Conservation (phyloP, 2,797 vertebrate genomes). For the Rhinophrynus dorsalis region DNA sequence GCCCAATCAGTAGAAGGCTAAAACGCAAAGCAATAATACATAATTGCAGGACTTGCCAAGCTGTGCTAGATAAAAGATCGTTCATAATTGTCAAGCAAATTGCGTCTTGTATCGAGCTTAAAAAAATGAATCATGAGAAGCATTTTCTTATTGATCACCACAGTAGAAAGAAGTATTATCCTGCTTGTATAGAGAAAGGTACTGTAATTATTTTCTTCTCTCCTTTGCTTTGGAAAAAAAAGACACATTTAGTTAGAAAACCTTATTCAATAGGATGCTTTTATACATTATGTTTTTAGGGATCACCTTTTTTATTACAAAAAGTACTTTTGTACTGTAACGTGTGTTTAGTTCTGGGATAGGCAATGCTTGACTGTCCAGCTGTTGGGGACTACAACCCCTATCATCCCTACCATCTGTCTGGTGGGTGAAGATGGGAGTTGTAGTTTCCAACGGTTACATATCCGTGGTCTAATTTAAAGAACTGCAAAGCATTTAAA, state of each 20-base stretch:
- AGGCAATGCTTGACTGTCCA: too few species aligned
- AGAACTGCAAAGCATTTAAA: too few species aligned
- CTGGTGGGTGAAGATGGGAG: too few species aligned
- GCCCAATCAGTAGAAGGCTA: slow-evolving; percentile 26
- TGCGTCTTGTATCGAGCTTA: slow-evolving; percentile 49
- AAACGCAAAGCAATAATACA: slow-evolving; percentile 47
- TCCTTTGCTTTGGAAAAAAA: slow-evolving; percentile 26
- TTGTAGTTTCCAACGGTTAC: too few species aligned
- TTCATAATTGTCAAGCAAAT: slow-evolving; percentile 51
- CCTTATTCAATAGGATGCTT: too few species aligned
- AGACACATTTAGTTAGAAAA: slow-evolving; percentile 21
- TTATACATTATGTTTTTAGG: slow-evolving; percentile 7
- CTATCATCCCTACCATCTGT: too few species aligned
- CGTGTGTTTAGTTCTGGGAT: too few species aligned
- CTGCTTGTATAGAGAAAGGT: slow-evolving; percentile 21
- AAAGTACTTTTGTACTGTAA: too few species aligned
- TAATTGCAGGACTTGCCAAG: slow-evolving; percentile 45
- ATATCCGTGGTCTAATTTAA: too few species aligned
- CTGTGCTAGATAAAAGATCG: slow-evolving; percentile 50
- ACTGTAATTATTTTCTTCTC: slow-evolving; percentile 42
- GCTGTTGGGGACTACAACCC: too few species aligned
- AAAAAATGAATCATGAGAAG: slow-evolving; percentile 51
- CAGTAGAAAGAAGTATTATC: slow-evolving; percentile 49
- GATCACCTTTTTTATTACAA: too few species aligned
- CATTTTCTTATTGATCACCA: slow-evolving; percentile 49